A percentile compares a stretch with the other conserved stretches of the same genome.
Evolutionary conservation across 2,797 vertebrate species (phyloP).

Genomic region (Eospalax fontanierii): DNA sequence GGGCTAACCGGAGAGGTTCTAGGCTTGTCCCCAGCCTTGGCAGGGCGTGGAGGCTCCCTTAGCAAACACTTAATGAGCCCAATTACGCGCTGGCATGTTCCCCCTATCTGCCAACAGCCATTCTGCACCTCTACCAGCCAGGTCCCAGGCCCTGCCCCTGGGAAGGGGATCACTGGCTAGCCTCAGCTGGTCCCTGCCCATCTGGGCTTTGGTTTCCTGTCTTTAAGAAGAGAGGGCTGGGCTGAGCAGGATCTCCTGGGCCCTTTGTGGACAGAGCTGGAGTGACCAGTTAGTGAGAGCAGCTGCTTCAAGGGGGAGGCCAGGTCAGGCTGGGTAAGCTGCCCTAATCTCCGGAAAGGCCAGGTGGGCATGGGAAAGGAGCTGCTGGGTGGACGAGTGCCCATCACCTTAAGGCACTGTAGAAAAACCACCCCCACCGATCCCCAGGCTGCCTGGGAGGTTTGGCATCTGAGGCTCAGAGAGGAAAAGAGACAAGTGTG

Average conservation of each 20-base stretch:
- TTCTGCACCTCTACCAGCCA: neutral
- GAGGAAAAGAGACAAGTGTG: neutral
- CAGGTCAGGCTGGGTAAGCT: neutral
- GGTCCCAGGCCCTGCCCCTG: conserved; percentile 28
- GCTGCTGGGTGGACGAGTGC: neutral
- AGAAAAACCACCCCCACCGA: neutral
- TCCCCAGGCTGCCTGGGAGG: neutral
- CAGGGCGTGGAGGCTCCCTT: conserved; percentile 55
- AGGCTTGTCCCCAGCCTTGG: conserved; percentile 37
- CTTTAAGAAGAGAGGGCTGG: conserved; percentile 53
- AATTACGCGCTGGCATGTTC: conserved; percentile 61
- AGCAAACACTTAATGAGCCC: conserved; percentile 73
- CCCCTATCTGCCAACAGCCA: conserved; percentile 31
- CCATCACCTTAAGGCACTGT: neutral
- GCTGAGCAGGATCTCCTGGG: conserved; percentile 30
- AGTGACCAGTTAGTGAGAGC: neutral
- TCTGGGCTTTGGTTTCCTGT: conserved; percentile 9
- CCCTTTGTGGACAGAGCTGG: neutral
- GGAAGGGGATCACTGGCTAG: neutral
- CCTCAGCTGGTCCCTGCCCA: conserved; percentile 24
- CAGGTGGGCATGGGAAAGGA: neutral
- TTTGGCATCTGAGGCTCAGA: conserved; percentile 17
- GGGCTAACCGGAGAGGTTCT: conserved; percentile 38
- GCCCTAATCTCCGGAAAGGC: neutral
- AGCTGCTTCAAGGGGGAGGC: conserved; percentile 11